A percentile compares a stretch with the other conserved stretches of the same genome.
phyloP scores from a whole-genome alignment of 2,888 invertebrate species.

The Iselma pallidipennis region DNA sequence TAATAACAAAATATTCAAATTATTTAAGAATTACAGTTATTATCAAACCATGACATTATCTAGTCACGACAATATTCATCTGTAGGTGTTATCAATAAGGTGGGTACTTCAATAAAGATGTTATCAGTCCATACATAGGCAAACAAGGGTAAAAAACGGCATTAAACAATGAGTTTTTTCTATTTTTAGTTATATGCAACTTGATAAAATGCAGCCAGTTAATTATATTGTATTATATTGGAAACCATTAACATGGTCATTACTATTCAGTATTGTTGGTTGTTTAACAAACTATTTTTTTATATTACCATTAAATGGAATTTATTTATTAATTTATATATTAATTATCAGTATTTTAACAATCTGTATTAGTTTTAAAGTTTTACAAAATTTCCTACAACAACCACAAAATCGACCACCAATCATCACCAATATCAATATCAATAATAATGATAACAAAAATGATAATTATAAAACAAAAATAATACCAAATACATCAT shows the following conservation, averaged over 20 bases:
- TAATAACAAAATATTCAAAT: neutral
- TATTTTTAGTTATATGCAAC: neutral
- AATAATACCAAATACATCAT: neutral
- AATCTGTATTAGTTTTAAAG: conserved; percentile 57
- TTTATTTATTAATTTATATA: conserved; percentile 19
- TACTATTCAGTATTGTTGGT: conserved; percentile 4
- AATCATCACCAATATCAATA: neutral
- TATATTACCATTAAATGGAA: conserved; percentile 11
- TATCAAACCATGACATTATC: neutral
- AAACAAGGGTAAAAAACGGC: neutral
- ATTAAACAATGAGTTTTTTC: neutral
- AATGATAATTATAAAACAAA: neutral
- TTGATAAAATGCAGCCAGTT: neutral
- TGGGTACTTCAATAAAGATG: neutral
- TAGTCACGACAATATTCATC: neutral
- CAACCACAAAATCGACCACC: conserved; percentile 58
- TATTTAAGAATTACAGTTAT: neutral
- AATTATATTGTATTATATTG: conserved; percentile 16
- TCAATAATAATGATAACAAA: conserved; percentile 24
- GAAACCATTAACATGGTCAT: conserved; percentile 13
- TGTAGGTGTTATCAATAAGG: neutral
- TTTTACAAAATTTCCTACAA: conserved; percentile 60
- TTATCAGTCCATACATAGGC: too few species aligned
- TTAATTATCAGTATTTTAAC: conserved; percentile 10
- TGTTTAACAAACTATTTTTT: conserved; percentile 12